phyloP scores from a whole-genome alignment of 2,797 vertebrate species.

The Acanthornis magna region DNA sequence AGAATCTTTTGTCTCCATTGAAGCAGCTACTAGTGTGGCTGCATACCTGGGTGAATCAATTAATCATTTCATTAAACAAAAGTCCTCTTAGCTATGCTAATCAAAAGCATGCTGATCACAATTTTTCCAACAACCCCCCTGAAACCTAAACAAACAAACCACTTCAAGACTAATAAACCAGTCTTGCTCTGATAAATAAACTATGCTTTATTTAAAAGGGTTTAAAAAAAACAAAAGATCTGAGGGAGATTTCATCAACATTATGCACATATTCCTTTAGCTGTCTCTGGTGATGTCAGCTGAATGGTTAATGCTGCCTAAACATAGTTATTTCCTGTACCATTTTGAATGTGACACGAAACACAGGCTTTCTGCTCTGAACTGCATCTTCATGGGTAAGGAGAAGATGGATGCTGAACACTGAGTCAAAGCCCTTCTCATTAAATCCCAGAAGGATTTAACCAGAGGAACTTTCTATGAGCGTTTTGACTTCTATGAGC shows the following conservation, averaged over 20 bases:
- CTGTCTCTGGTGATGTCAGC: not conserved
- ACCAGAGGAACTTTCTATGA: not conserved
- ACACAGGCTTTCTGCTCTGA: not conserved
- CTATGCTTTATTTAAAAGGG: not conserved
- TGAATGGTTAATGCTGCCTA: not conserved
- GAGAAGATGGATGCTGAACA: not conserved
- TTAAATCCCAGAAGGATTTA: not conserved
- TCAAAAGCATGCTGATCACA: conserved; percentile 10
- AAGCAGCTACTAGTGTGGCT: conserved; percentile 28
- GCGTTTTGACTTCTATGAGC: not conserved
- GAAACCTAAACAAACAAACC: conserved; percentile 23
- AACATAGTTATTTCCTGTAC: not conserved
- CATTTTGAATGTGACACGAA: not conserved
- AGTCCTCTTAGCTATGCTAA: conserved; percentile 15
- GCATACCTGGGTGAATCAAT: conserved; percentile 37
- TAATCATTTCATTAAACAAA: conserved; percentile 60
- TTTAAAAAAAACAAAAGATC: not conserved
- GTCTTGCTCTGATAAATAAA: not conserved
- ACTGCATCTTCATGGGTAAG: not conserved
- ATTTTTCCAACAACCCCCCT: not conserved
- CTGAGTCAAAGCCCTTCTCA: not conserved
- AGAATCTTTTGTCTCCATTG: conserved; percentile 27
- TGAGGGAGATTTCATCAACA: not conserved
- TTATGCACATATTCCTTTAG: conserved; percentile 1
- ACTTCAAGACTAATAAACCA: conserved; percentile 21